Evolutionary conservation across 2,888 invertebrate species (phyloP).

Genomic region (Nephrotoma appendiculata): DNA sequence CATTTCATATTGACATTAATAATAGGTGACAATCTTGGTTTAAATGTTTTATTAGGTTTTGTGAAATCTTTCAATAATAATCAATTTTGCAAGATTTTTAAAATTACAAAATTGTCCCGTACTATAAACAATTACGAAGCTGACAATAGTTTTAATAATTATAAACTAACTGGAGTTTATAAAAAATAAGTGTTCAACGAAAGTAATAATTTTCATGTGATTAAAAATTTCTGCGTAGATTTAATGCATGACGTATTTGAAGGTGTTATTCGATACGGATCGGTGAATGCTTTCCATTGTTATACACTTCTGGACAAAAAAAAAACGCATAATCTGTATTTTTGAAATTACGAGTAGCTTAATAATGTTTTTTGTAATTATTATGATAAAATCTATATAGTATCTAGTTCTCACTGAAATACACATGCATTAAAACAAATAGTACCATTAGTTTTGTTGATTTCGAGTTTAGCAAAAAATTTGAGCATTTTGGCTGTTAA

Average conservation of each 20-base stretch:
- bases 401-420: no score
- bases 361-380: no score
- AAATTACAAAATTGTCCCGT: slow-evolving; percentile 6
- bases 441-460: no score
- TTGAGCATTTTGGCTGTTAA: no score
- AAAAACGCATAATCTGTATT: no score
- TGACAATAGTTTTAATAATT: slow-evolving; percentile 9
- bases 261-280: slow-evolving; percentile 14
- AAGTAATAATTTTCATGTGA: not conserved
- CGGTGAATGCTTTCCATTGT: slow-evolving; percentile 12
- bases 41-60: slow-evolving; percentile 11
- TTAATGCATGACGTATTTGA: slow-evolving; percentile 17
- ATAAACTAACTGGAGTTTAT: slow-evolving; percentile 1
- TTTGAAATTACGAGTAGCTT: no score
- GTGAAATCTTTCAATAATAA: slow-evolving; percentile 11
- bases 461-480: no score
- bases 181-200: slow-evolving; percentile 12
- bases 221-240: slow-evolving; percentile 14
- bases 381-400: no score
- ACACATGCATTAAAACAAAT: no score
- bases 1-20: slow-evolving; percentile 10
- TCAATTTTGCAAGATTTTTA: slow-evolving; percentile 13
- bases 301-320: no score
- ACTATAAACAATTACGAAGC: slow-evolving; percentile 11
- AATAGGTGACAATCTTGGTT: slow-evolving; percentile 12